Percentiles rank a stretch among this genome's conserved stretches.
Evolutionary conservation across 2,113 vertebrate species (phyloP).

Genomic region (Egretta garzetta): DNA sequence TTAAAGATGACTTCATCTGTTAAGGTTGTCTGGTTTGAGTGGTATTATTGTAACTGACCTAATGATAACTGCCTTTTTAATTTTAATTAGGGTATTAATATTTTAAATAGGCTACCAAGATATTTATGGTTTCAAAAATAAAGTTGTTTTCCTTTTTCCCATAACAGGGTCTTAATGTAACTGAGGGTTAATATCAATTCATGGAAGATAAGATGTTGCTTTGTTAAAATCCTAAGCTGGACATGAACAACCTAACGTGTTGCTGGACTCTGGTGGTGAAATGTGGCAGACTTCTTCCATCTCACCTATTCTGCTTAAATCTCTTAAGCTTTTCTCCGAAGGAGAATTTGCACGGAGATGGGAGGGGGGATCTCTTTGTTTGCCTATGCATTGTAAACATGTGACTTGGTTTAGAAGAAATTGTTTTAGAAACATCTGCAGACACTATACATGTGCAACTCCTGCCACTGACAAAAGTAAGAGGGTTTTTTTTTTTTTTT

Average conservation of each 20-base stretch:
- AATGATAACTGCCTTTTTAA: background rate
- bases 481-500: background rate
- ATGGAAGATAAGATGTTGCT: background rate
- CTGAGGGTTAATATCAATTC: background rate
- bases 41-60: background rate
- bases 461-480: background rate
- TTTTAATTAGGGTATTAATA: background rate
- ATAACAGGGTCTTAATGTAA: background rate
- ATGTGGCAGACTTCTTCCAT: background rate
- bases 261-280: background rate
- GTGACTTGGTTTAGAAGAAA: background rate
- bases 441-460: background rate
- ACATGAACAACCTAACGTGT: background rate
- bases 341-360: background rate
- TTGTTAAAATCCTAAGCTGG: background rate
- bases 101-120: background rate
- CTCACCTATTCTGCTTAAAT: background rate
- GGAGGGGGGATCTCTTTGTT: background rate
- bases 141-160: background rate
- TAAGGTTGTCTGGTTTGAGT: background rate
- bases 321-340: background rate
- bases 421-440: background rate
- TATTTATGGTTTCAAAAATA: background rate
- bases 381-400: background rate
- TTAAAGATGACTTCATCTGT: background rate